Conservation (phyloP, 2,797 vertebrate species). For the Apogon hyalosoma region DNA sequence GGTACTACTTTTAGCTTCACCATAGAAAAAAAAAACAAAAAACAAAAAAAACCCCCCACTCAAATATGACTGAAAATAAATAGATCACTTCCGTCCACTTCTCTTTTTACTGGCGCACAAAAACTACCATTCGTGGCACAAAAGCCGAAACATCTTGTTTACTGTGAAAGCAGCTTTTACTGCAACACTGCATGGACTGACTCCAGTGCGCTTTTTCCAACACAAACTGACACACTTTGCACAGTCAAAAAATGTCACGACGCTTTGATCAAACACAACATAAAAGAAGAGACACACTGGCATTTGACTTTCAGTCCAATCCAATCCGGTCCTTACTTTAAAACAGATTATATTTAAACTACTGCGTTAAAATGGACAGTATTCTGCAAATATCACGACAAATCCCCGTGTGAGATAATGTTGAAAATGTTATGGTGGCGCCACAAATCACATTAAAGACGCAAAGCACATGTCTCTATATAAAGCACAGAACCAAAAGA, state of each 20-base stretch:
- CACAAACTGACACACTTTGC: conserved; percentile 31
- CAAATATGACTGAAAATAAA: conserved; percentile 1
- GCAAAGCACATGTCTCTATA: neutral
- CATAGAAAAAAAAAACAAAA: neutral
- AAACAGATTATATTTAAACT: too few species aligned
- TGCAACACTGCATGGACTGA: conserved; percentile 34
- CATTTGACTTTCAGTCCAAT: neutral
- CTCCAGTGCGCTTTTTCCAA: conserved; percentile 14
- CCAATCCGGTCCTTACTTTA: neutral
- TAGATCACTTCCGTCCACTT: neutral
- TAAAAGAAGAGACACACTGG: neutral
- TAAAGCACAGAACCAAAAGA: neutral
- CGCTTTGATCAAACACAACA: neutral
- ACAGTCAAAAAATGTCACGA: neutral
- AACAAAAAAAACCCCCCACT: too few species aligned
- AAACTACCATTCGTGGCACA: conserved; percentile 11
- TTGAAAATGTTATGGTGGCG: neutral
- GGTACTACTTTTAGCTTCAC: neutral
- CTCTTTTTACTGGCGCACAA: neutral
- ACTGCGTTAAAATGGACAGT: too few species aligned
- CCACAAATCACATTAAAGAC: neutral
- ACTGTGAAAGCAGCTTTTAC: conserved; percentile 27
- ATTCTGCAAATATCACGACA: neutral
- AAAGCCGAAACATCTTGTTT: conserved; percentile 37
- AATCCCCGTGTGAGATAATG: neutral